Evolutionary conservation across 1,140 invertebrate genomes (phyloP).

Genomic region (Papilio glaucus): DNA sequence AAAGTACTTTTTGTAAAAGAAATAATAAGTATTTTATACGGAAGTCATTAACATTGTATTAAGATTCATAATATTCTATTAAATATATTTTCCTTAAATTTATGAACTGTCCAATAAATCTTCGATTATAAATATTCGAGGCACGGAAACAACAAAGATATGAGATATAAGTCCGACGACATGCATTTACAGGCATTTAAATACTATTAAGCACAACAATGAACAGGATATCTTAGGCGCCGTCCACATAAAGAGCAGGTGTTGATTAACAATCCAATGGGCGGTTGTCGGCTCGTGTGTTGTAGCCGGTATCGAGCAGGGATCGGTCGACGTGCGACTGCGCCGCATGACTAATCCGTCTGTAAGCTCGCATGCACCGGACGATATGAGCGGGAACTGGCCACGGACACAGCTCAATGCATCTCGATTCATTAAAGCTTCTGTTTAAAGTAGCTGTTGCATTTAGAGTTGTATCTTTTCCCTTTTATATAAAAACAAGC

Average conservation of each 20-base stretch:
- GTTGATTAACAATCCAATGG: constrained; percentile 36
- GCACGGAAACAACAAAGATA: constrained; percentile 14
- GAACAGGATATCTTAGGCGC: constrained; percentile 21
- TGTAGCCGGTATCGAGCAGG: constrained; percentile 50
- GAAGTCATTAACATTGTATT: no score
- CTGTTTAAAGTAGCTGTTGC: neutral
- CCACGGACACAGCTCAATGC: no score
- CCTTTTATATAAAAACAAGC: no score
- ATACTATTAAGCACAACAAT: constrained; percentile 32
- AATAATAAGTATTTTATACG: no score
- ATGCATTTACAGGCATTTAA: constrained; percentile 35
- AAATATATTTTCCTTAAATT: neutral
- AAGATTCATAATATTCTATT: neutral
- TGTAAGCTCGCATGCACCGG: constrained; percentile 65
- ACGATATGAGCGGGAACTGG: no score
- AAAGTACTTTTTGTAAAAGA: no score
- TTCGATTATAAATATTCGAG: neutral
- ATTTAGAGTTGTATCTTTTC: no score
- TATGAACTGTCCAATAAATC: neutral
- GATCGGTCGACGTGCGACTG: constrained; percentile 62
- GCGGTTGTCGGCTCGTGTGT: constrained; percentile 48
- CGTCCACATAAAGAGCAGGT: constrained; percentile 22
- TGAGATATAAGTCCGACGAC: constrained; percentile 20
- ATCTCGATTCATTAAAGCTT: neutral
- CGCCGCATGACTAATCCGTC: constrained; percentile 68